These are phyloP conservation scores for Synanthedon formicaeformis DNA, from an alignment of 2,888 invertebrate genomes.

Conservation along the genomic window DNA sequence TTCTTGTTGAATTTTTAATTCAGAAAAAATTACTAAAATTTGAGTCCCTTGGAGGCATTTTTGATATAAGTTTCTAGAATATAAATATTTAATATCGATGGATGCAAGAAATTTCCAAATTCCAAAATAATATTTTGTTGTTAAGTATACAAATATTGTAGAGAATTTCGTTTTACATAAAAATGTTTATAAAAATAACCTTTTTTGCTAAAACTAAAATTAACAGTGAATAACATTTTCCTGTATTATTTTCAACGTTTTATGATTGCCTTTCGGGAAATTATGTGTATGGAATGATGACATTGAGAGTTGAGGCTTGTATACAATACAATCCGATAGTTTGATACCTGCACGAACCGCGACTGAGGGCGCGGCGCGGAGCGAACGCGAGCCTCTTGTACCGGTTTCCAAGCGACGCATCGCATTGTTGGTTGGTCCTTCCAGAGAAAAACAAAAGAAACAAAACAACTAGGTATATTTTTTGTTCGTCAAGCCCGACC, in stretches of 20 bases:
- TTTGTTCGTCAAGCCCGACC: slow-evolving; percentile 21
- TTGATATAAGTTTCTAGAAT: too few relatives aligned
- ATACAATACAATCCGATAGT: slow-evolving; percentile 36
- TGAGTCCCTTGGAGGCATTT: too few relatives aligned
- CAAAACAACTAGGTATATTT: slow-evolving; percentile 29
- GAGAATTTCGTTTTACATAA: too few relatives aligned
- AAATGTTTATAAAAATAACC: too few relatives aligned
- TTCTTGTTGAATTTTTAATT: not conserved
- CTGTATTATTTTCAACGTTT: not conserved
- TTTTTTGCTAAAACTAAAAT: too few relatives aligned
- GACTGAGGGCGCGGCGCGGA: too few relatives aligned
- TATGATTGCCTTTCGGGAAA: not conserved
- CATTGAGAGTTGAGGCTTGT: slow-evolving; percentile 20
- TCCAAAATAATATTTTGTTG: too few relatives aligned
- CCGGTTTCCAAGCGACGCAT: slow-evolving; percentile 44
- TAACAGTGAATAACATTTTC: too few relatives aligned
- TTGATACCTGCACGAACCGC: slow-evolving; percentile 35
- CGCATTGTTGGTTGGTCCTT: slow-evolving; percentile 57
- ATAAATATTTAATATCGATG: too few relatives aligned
- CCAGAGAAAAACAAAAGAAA: slow-evolving; percentile 59
- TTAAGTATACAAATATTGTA: too few relatives aligned
- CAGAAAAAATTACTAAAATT: too few relatives aligned
- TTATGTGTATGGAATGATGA: slow-evolving; percentile 15
- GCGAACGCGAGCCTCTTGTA: slow-evolving; percentile 37
- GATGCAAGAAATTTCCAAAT: too few relatives aligned